A percentile compares a stretch with the other conserved stretches of the same genome.
phyloP scores from a whole-genome alignment of 2,113 vertebrate genomes.

The Trematomus loennbergii region DNA sequence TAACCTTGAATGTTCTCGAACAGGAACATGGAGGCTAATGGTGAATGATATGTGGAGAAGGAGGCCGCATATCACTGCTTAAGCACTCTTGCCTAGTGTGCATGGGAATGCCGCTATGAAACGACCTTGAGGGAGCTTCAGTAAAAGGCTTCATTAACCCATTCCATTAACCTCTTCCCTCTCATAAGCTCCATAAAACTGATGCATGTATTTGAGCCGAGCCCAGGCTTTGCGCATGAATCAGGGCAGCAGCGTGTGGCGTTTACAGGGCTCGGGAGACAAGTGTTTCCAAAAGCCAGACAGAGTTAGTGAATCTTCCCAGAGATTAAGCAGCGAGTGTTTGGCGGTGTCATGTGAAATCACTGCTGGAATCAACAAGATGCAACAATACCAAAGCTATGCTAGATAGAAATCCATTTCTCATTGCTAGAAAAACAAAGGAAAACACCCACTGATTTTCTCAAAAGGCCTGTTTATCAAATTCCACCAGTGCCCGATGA shows the following conservation, averaged over 20 bases:
- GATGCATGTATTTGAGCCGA: constrained; percentile 43
- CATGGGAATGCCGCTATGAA: constrained; percentile 42
- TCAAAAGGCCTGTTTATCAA: constrained; percentile 2
- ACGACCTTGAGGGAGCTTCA: constrained; percentile 70
- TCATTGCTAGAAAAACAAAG: constrained; percentile 5
- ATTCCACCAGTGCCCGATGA: constrained; percentile 30
- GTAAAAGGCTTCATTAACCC: constrained; percentile 79
- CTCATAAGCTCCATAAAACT: constrained; percentile 69
- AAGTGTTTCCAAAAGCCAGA: neutral
- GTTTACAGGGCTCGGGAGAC: constrained; percentile 19
- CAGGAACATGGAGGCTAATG: constrained; percentile 23
- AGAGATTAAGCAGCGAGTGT: constrained; percentile 7
- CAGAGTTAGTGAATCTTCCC: constrained; percentile 1
- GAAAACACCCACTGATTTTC: constrained; percentile 6
- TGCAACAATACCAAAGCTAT: neutral
- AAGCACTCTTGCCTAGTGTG: neutral
- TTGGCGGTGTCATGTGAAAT: constrained; percentile 9
- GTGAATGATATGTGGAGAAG: constrained; percentile 19
- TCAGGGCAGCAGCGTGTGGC: constrained; percentile 7
- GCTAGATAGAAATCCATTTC: constrained; percentile 5
- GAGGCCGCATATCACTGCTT: constrained; percentile 6
- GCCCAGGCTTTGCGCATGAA: constrained; percentile 32
- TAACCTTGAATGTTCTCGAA: constrained; percentile 58
- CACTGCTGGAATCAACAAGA: neutral
- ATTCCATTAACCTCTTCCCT: constrained; percentile 74